Base-by-base conservation (phyloP, 2,888 invertebrate species). In the Celastrina argiolus region DNA sequence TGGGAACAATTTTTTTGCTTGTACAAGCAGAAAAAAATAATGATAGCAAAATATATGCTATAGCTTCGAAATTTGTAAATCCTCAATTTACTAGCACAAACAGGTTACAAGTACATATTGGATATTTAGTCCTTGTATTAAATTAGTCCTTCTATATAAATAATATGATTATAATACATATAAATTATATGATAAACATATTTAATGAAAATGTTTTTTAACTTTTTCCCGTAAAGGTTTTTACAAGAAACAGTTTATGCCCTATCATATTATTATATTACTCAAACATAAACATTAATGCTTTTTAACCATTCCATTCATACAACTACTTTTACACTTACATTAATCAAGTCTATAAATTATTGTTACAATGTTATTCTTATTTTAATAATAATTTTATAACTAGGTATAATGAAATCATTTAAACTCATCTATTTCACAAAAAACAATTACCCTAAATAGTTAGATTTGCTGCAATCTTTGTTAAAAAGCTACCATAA, bases 321-420 rank as follows among this genome's bases (percentile, higher is more conserved):
- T 65, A 65, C 28, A 56, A 75, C 78, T 75, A 63, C 66, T 69
- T 65, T 51, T 66, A 67, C 61, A 56, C 61, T 68, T 72, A 72
- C 66, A 73, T 71, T 72, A 72, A 75, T 72, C 67, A 78, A 77
- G 76, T 77, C 75, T 74, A 76, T 76, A 68, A 71, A 71, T 76
- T 76, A 74, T 75, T 76, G 74, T 76, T 78, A 75, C 72, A 73
- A 65, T 72, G 73, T 75, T 75, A 73, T 70, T 70, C 66, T 68
- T 66, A 67, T 67, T 68, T 64, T 69, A 67, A 67, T 68, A 70
- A 42, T 56, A 61, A 68, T 67, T 63, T 34, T 51, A 63, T 64
- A 68, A 64, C 51, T 59, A n/a, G n/a, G n/a, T n/a, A 65, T 64
- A 66, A 41, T 64, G 61, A 61, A 61, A 61, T 61, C 61, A 39